These are phyloP conservation scores for Halyomorpha halys DNA, from an alignment of 1,140 invertebrate species.

Conservation along the genomic window DNA sequence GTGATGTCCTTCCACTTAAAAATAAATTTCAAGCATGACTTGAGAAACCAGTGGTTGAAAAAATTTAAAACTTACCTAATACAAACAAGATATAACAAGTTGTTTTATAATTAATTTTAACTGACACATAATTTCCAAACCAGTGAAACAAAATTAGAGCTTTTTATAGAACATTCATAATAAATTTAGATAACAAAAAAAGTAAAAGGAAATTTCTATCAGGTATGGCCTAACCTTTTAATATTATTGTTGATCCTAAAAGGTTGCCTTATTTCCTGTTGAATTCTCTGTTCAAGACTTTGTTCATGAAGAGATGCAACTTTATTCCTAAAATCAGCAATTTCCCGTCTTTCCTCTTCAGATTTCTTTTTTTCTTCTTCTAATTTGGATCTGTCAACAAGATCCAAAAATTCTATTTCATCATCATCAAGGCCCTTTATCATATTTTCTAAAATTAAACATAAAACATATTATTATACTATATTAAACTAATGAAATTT, in stretches of 20 bases:
- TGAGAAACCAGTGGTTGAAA: neutral
- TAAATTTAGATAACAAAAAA: no score
- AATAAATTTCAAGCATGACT: neutral
- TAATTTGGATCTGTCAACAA: slow-evolving; percentile 74
- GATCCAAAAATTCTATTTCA: slow-evolving; percentile 84
- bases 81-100: no score
- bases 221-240: slow-evolving; percentile 36
- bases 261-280: slow-evolving; percentile 42
- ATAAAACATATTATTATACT: slow-evolving; percentile 64
- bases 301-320: slow-evolving; percentile 70
- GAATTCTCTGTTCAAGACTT: slow-evolving; percentile 51
- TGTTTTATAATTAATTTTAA: no score
- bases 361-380: slow-evolving; percentile 70
- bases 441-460: slow-evolving; percentile 67
- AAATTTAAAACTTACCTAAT: no score
- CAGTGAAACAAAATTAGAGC: no score
- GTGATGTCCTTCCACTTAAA: slow-evolving; percentile 36
- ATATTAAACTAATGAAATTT: slow-evolving; percentile 5
- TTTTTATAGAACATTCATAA: no score
- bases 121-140: no score
- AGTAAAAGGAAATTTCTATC: no score
- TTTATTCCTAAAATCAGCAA: slow-evolving; percentile 67
- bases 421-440: slow-evolving; percentile 90
- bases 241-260: slow-evolving; percentile 35
- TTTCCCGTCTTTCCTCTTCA: slow-evolving; percentile 67